Conservation (phyloP, 2,113 vertebrate genomes). For the Actenoides lindsayi region DNA sequence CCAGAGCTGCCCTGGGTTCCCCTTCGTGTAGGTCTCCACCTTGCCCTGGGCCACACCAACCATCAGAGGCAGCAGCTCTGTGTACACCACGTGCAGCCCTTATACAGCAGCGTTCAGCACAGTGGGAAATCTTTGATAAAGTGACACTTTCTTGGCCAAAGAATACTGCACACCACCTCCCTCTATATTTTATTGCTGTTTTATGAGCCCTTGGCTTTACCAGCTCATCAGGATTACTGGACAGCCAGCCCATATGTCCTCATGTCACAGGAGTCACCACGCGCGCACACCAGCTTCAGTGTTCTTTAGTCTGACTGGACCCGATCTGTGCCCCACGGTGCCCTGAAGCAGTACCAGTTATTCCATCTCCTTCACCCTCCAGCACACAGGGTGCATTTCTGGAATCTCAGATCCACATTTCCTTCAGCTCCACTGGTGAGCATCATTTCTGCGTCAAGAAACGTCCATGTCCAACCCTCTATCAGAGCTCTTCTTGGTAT, state of each 20-base stretch:
- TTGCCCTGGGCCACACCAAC: not conserved
- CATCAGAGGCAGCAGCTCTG: not conserved
- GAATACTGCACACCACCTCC: not conserved
- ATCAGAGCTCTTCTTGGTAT: not conserved
- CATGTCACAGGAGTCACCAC: not conserved
- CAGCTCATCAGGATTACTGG: not conserved
- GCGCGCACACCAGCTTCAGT: not conserved
- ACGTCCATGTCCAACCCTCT: not conserved
- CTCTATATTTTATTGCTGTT: not conserved
- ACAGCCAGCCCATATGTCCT: not conserved
- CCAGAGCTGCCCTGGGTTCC: not conserved
- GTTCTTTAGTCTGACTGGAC: not conserved
- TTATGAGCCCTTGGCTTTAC: not conserved
- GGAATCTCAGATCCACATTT: not conserved
- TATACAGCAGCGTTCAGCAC: not conserved
- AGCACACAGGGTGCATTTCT: not conserved
- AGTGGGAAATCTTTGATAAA: not conserved
- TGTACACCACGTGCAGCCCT: fast-evolving
- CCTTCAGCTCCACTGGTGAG: not conserved
- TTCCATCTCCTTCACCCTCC: not conserved
- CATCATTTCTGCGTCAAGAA: fast-evolving
- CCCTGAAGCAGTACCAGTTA: not conserved
- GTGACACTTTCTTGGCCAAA: not conserved
- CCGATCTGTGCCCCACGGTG: not conserved
- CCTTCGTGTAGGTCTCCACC: fast-evolving